Conservation (phyloP, 1,140 invertebrate genomes). For the Micrasema minimum region DNA sequence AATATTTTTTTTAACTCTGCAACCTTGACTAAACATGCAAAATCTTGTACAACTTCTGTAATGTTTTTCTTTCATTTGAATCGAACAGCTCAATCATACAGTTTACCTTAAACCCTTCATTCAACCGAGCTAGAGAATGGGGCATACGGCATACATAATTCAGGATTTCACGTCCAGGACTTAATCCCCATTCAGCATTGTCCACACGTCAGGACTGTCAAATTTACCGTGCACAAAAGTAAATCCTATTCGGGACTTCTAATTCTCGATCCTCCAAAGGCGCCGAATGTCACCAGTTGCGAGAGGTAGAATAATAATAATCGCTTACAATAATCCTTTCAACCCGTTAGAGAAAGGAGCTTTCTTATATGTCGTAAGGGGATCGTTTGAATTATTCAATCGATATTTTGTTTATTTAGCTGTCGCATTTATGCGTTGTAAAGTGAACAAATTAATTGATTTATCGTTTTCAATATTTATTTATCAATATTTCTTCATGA, state of each 20-base stretch:
- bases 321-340: slow-evolving; percentile 18
- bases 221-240: slow-evolving; percentile 29
- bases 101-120: slow-evolving; percentile 8
- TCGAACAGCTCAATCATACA: slow-evolving; percentile 3
- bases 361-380: background rate
- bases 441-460: too few species aligned
- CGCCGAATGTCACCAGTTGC: slow-evolving; percentile 14
- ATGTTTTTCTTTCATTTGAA: slow-evolving; percentile 16
- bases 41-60: background rate
- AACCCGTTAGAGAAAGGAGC: slow-evolving; percentile 13
- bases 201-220: slow-evolving; percentile 36
- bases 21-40: background rate
- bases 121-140: slow-evolving; percentile 7
- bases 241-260: slow-evolving; percentile 18
- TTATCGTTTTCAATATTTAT: too few species aligned
- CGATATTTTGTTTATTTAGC: too few species aligned
- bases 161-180: background rate
- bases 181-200: slow-evolving; percentile 35
- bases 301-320: too few species aligned
- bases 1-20: too few species aligned
- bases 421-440: too few species aligned
- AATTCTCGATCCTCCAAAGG: slow-evolving; percentile 4
- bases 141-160: slow-evolving; percentile 4
- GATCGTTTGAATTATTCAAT: background rate
- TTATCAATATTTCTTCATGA: too few species aligned